Evolutionary conservation across 2,797 vertebrate genomes (phyloP).

Genomic region (Gadopsis marmoratus): DNA sequence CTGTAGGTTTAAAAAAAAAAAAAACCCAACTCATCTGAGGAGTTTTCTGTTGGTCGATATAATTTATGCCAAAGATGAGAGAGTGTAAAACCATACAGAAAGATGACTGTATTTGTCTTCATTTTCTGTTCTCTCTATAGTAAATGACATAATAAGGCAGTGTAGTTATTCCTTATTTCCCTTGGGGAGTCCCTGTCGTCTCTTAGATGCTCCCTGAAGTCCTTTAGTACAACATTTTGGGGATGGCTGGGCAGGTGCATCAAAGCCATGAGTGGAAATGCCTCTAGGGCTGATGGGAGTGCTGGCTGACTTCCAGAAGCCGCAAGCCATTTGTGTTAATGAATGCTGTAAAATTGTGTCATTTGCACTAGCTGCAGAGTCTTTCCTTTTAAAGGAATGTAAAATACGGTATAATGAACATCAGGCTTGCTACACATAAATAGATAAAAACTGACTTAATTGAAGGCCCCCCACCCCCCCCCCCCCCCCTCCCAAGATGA

Average conservation of each 20-base stretch:
- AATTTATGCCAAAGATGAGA: not conserved
- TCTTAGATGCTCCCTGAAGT: conserved; percentile 18
- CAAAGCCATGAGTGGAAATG: conserved; percentile 45
- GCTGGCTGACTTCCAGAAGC: conserved; percentile 63
- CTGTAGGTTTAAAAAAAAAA: not conserved
- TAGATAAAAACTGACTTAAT: conserved; percentile 52
- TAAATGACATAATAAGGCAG: conserved; percentile 33
- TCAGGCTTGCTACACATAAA: conserved; percentile 32
- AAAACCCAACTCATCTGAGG: not conserved
- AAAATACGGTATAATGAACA: conserved; percentile 40
- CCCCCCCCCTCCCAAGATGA: conserved; percentile 18
- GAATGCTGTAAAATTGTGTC: conserved; percentile 52
- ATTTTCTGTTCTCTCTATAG: conserved; percentile 22
- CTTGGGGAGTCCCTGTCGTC: conserved; percentile 18
- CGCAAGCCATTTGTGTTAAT: conserved; percentile 66
- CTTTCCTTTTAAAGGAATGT: conserved; percentile 54
- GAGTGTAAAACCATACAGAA: not conserved
- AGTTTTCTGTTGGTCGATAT: not conserved
- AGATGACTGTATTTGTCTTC: not conserved
- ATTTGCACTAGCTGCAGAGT: conserved; percentile 47
- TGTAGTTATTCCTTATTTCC: conserved; percentile 15
- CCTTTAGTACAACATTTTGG: conserved; percentile 39
- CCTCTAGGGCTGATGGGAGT: conserved; percentile 63
- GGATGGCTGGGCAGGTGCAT: conserved; percentile 56
- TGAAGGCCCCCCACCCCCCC: not conserved